phyloP scores from a whole-genome alignment of 2,888 invertebrate genomes.

The Cheilosia vulpina region DNA sequence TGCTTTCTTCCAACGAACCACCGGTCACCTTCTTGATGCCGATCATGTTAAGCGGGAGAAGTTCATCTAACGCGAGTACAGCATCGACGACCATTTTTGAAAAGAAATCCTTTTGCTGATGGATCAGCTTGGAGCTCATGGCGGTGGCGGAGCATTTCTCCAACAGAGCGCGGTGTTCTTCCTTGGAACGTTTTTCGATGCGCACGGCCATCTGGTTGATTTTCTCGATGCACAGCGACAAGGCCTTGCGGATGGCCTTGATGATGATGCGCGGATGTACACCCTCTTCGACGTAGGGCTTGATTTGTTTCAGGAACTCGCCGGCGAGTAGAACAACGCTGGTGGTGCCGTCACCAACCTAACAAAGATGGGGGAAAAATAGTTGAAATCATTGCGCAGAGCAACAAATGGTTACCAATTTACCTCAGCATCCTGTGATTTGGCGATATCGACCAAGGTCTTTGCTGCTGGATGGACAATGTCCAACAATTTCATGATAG shows the following conservation, averaged over 20 bases:
- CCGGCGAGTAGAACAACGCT: slow-evolving; percentile 98
- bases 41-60: slow-evolving; percentile 98
- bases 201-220: slow-evolving; percentile 93
- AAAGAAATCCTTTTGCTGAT: slow-evolving; percentile 97
- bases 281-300: slow-evolving; percentile 98
- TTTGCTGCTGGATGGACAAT: slow-evolving; percentile 99
- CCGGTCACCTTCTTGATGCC: slow-evolving; percentile 98
- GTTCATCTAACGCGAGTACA: slow-evolving; percentile 93
- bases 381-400: not conserved
- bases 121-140: slow-evolving; percentile 98
- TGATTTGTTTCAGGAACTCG: slow-evolving; percentile 96
- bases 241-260: slow-evolving; percentile 93
- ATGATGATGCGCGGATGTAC: slow-evolving; percentile 96
- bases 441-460: slow-evolving; percentile 98
- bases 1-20: slow-evolving; percentile 93
- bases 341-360: slow-evolving; percentile 99
- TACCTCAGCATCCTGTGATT: slow-evolving; percentile 99
- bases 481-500: slow-evolving; percentile 98
- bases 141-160: slow-evolving; percentile 98
- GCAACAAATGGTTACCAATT: slow-evolving; percentile 60
- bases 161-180: slow-evolving; percentile 84
- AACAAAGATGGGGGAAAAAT: not conserved
- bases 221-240: slow-evolving; percentile 91
- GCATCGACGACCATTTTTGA: slow-evolving; percentile 99
- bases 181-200: slow-evolving; percentile 87